Evolutionary conservation across 2,797 vertebrate species (phyloP), one percentile per base, ranked within the genome.

Genomic region (Rhinoraja longicauda): DNA sequence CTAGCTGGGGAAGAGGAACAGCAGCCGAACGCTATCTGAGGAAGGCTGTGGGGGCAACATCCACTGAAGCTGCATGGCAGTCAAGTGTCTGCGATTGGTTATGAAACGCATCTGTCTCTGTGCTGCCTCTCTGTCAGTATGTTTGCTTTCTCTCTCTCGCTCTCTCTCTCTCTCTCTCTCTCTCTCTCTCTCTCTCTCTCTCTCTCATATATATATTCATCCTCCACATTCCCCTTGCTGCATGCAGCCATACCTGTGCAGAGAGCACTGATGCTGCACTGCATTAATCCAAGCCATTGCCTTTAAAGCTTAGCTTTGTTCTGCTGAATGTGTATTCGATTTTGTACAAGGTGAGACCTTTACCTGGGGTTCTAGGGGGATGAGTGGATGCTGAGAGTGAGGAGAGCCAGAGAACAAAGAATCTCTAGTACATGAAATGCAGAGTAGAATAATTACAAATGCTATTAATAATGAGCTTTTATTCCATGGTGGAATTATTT

Each of bases 81-180:
- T 95, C 93, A 94, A 94, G 95, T 95, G 96, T 93, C 95, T 96
- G 94, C 96, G 95, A 95, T 95, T 94, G 95, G 96, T 97, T 95
- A 97, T 98, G 98, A 98, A 97, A 96, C 96, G 96, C 93, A 96
- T 98, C 94, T 98, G 97, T 95, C 95, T 97, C 93, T 99, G 98
- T 94, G 95, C 97, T 88, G 95, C 97, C 94, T 94, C 97, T 94
- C 97, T 97, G 92, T 95, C 96, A 93, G 98, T 99, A 98, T 39
- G 98, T 97, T 94, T 75, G 70, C 67, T 92, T 92, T 90, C 64
- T 90, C 64, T 45, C 21, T 91, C 67, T 72, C 13, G 45, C 76
- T 79, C 77, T 78, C 9, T 36, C 6, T 75, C 73, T 75, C 73
- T 75, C 73, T 75, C 19, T 21, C 73, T 75, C 73, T 17, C 19